phyloP scores from a whole-genome alignment of 2,888 invertebrate genomes.

The Erannis defoliaria region DNA sequence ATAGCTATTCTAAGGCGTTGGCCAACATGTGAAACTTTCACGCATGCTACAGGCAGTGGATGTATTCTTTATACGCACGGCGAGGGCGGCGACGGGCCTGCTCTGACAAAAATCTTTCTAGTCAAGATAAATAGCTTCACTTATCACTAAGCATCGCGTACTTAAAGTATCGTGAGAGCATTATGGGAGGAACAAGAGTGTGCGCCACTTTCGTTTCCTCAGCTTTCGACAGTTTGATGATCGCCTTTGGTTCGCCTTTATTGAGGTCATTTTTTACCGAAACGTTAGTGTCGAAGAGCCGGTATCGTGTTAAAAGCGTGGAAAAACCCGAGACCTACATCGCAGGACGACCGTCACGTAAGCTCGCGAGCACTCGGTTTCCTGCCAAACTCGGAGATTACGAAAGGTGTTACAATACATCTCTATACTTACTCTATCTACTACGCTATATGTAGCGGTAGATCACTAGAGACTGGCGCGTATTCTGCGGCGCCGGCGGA shows the following conservation, averaged over 20 bases:
- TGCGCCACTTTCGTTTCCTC: constrained; percentile 18
- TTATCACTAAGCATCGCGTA: background rate
- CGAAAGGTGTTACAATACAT: constrained; percentile 8
- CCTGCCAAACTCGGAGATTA: constrained; percentile 25
- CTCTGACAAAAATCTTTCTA: background rate
- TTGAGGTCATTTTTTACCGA: constrained; percentile 17
- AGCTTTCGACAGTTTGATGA: constrained; percentile 11
- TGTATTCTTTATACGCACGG: too few relatives aligned
- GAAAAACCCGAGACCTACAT: constrained; percentile 33
- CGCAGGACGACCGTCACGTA: constrained; percentile 18
- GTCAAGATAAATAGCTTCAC: constrained; percentile 3
- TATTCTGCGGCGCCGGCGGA: constrained; percentile 21
- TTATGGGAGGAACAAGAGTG: background rate
- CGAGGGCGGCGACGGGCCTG: too few relatives aligned
- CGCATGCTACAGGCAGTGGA: too few relatives aligned
- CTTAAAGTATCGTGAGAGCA: background rate
- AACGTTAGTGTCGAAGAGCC: constrained; percentile 5
- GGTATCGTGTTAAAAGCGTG: constrained; percentile 25
- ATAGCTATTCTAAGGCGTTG: too few relatives aligned
- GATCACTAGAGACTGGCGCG: constrained; percentile 2
- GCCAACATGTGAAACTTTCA: too few relatives aligned
- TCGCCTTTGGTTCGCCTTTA: constrained; percentile 12
- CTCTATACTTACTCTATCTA: background rate
- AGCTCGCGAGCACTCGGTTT: constrained; percentile 14
- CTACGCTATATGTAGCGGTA: too few relatives aligned